phyloP scores from a whole-genome alignment of 2,797 vertebrate species.

The Acanthurus lineatus region DNA sequence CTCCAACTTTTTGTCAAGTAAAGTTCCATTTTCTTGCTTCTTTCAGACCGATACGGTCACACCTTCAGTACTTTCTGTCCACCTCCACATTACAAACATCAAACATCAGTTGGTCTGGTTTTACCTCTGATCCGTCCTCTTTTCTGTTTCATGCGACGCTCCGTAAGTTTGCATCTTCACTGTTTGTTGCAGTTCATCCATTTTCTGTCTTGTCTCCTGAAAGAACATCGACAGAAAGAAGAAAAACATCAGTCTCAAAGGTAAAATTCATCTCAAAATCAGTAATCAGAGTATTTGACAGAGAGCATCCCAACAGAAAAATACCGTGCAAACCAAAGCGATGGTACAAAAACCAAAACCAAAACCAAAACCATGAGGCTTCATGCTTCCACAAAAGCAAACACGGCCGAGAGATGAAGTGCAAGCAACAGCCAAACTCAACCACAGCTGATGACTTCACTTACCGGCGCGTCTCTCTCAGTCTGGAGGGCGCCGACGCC shows the following conservation, averaged over 20 bases:
- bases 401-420: slow-evolving; percentile 49
- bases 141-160: slow-evolving; percentile 77
- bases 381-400: slow-evolving; percentile 66
- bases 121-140: slow-evolving; percentile 83
- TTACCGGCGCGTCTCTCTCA: slow-evolving; percentile 82
- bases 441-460: slow-evolving; percentile 73
- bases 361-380: slow-evolving; percentile 18
- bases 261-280: not conserved
- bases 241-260: slow-evolving; percentile 30
- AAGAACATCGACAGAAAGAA: slow-evolving; percentile 28
- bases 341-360: slow-evolving; percentile 30
- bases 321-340: slow-evolving; percentile 61
- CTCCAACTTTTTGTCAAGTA: no score
- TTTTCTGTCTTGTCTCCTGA: slow-evolving; percentile 78
- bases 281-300: not conserved
- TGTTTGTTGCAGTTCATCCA: slow-evolving; percentile 81
- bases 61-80: no score
- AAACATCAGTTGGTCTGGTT: not conserved
- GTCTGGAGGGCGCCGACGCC: slow-evolving; percentile 64
- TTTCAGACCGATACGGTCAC: no score
- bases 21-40: not conserved
- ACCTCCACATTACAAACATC: no score
- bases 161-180: slow-evolving; percentile 74
- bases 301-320: slow-evolving; percentile 36
- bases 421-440: slow-evolving; percentile 64